These are phyloP conservation scores for Oncorhynchus clarkii DNA, from an alignment of 2,113 vertebrate species.

Conservation along the genomic window DNA sequence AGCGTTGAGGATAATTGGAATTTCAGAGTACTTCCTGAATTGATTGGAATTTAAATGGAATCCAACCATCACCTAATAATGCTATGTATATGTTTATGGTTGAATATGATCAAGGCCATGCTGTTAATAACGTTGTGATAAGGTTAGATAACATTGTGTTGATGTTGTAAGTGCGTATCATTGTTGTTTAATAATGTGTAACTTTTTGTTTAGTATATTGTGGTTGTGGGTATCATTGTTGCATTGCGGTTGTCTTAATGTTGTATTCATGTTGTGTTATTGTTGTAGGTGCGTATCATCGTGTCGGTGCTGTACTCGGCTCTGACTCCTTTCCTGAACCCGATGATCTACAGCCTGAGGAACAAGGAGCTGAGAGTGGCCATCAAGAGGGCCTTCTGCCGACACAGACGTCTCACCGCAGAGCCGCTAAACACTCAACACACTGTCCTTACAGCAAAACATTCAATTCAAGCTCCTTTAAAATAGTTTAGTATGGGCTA, in stretches of 20 bases:
- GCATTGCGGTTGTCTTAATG: too few relatives aligned
- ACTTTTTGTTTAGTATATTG: too few relatives aligned
- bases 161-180: slow-evolving; percentile 27
- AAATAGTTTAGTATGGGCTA: too few relatives aligned
- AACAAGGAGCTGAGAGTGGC: slow-evolving; percentile 51
- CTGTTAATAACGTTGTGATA: neutral
- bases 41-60: neutral
- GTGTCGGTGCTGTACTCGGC: slow-evolving; percentile 43
- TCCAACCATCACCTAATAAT: neutral
- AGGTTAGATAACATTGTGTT: neutral
- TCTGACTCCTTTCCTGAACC: slow-evolving; percentile 59
- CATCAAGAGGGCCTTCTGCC: slow-evolving; percentile 23
- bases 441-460: slow-evolving; percentile 5
- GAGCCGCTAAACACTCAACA: slow-evolving; percentile 5
- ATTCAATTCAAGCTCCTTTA: too few relatives aligned
- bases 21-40: neutral
- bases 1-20: neutral
- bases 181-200: slow-evolving; percentile 16
- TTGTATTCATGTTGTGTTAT: neutral
- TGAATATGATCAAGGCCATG: neutral
- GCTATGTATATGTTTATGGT: neutral
- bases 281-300: slow-evolving; percentile 35
- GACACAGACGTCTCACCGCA: neutral
- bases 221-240: too few relatives aligned
- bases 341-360: slow-evolving; percentile 60